Base-by-base conservation (phyloP, 2,113 vertebrate genomes). In the Mionectes macconnelli region DNA sequence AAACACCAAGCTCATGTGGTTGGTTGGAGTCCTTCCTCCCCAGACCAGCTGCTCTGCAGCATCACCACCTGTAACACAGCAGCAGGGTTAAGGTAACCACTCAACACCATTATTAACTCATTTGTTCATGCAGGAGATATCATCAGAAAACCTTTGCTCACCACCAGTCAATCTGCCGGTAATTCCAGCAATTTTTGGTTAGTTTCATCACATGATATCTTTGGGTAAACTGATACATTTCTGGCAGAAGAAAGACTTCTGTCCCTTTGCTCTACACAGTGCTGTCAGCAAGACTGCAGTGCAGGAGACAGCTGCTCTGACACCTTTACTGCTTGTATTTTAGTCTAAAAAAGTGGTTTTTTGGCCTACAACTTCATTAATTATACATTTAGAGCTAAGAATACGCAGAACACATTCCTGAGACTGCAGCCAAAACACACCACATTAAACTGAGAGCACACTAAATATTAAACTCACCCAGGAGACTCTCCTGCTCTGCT, bases 111-210 rank as follows among this genome's bases (percentile, higher is more conserved):
- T 10, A 27, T 24, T 17, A 50, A 53, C 1, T 19, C 12, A 19
- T 12, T 31, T 30, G 31, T 25, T 79, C 42, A 24, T 0, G 4
- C 10, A 39, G 24, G 24, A 40, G 97, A 92, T 87, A 98, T 90
- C 97, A 86, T 99, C 98, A 99, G 98, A 98, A 98, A 52, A 98
- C 98, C 98, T 94, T 84, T 80, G 24, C 52, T 99, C 99, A 99
- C 97, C 98, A 99, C 98, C 91, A 92, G 35, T 91, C 97, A 97
- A 97, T 99, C 98, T 99, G 98, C 89, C 98, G 98, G 98, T 99
- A 99, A 99, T 99, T 99, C 98, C 98, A 99, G 98, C 98, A 97
- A 91, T 50, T 97, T 94, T 96, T 44, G 75, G 96, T 97, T 88
- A 27, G 94, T 97, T 91, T 98, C 98, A 98, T 98, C 98, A 98